Evolutionary conservation across 2,888 invertebrate species (phyloP).

Genomic region (Gibbula magus): DNA sequence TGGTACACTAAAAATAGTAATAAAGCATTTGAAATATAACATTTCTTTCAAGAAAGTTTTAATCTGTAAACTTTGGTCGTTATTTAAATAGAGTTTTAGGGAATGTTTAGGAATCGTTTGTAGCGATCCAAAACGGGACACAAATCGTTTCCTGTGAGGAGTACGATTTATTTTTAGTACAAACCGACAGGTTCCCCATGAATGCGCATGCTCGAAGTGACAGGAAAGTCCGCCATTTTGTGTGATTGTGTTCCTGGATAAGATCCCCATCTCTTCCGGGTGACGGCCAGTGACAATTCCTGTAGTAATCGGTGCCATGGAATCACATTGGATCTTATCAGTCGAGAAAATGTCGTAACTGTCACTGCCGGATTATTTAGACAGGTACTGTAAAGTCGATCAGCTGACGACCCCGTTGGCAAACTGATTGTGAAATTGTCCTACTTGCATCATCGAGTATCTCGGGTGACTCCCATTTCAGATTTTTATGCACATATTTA

Average conservation of each 20-base stretch:
- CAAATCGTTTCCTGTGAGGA: too few species aligned
- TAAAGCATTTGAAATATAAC: too few species aligned
- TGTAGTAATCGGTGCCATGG: neutral
- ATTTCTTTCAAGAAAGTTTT: too few species aligned
- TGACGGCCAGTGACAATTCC: neutral
- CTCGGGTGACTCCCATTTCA: neutral
- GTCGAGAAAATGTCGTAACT: neutral
- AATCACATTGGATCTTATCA: neutral
- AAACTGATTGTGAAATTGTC: neutral
- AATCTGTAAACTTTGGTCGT: too few species aligned
- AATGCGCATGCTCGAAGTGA: too few species aligned
- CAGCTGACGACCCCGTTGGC: neutral
- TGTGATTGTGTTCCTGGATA: neutral
- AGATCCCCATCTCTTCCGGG: neutral
- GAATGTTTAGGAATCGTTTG: too few species aligned
- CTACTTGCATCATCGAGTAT: neutral
- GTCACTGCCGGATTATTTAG: neutral
- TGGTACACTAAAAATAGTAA: too few species aligned
- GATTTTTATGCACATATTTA: neutral
- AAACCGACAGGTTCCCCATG: too few species aligned
- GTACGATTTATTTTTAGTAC: too few species aligned
- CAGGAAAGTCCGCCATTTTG: constrained; percentile 8
- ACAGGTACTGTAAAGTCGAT: neutral
- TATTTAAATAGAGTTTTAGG: too few species aligned
- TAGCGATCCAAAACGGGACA: too few species aligned